Percentiles rank a stretch among this genome's conserved stretches.
phyloP scores from a whole-genome alignment of 2,113 vertebrate genomes.

The Cyrtonyx montezumae region DNA sequence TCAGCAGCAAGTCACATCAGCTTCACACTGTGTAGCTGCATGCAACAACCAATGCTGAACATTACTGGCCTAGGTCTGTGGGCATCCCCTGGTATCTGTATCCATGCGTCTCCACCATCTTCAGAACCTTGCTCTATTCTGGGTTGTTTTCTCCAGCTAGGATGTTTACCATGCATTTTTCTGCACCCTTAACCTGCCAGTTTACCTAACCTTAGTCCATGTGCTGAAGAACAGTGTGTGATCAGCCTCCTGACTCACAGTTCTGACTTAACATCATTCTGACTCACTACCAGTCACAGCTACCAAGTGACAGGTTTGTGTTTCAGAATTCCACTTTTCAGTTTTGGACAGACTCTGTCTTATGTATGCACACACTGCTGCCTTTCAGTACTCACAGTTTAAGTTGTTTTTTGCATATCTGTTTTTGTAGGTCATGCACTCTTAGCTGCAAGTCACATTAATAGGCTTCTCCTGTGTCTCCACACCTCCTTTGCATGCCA shows the following conservation, averaged over 20 bases:
- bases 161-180: not conserved
- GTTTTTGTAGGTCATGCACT: not conserved
- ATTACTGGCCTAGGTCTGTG: not conserved
- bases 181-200: not conserved
- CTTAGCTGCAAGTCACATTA: not conserved
- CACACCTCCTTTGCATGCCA: not conserved
- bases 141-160: not conserved
- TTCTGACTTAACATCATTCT: not conserved
- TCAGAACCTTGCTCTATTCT: not conserved
- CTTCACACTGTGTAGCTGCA: not conserved
- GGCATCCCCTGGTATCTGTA: not conserved
- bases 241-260: not conserved
- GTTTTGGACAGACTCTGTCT: not conserved
- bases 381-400: not conserved
- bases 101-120: not conserved
- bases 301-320: not conserved
- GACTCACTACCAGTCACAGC: not conserved
- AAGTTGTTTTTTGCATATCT: not conserved
- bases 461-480: not conserved
- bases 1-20: not conserved
- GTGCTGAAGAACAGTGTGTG: not conserved
- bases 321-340: not conserved
- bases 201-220: not conserved
- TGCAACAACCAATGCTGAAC: not conserved
- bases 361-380: rapidly evolving